Evolutionary conservation across 1,140 invertebrate genomes (phyloP).

Genomic region (Magallana ariakensis): DNA sequence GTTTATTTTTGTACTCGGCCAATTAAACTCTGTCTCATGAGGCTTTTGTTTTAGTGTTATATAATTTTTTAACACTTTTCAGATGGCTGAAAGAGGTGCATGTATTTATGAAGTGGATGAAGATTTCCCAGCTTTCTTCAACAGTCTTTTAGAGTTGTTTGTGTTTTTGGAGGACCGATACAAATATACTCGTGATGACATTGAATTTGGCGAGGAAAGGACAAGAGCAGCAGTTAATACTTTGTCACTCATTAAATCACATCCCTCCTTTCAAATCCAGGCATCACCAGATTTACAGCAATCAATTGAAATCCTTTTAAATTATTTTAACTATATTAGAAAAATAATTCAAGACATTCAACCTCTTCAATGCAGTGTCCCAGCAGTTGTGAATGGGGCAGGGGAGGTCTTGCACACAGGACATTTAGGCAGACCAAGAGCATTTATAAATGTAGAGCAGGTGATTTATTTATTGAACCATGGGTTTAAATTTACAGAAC

Average conservation of each 20-base stretch:
- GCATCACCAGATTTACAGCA: slow-evolving; percentile 1
- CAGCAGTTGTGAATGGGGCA: slow-evolving; percentile 7
- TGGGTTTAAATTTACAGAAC: background rate
- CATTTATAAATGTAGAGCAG: slow-evolving; percentile 17
- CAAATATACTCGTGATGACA: background rate
- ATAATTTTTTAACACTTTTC: background rate
- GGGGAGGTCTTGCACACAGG: background rate
- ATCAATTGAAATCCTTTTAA: slow-evolving; percentile 2
- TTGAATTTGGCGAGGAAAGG: slow-evolving; percentile 9
- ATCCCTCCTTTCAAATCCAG: background rate
- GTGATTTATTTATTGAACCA: slow-evolving; percentile 6
- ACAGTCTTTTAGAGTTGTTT: slow-evolving; percentile 11
- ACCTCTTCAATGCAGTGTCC: slow-evolving; percentile 2
- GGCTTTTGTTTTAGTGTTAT: no score
- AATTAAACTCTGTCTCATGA: no score
- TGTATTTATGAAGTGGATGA: background rate
- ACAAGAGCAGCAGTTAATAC: slow-evolving; percentile 3
- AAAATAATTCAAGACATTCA: slow-evolving; percentile 7
- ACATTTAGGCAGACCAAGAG: background rate
- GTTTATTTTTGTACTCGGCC: no score
- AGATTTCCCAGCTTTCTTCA: background rate
- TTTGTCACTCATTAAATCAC: slow-evolving; percentile 9
- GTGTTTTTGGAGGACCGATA: background rate
- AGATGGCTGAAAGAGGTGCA: background rate
- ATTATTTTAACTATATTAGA: background rate